phyloP scores from a whole-genome alignment of 2,888 invertebrate species.

The Athetis lepigone region DNA sequence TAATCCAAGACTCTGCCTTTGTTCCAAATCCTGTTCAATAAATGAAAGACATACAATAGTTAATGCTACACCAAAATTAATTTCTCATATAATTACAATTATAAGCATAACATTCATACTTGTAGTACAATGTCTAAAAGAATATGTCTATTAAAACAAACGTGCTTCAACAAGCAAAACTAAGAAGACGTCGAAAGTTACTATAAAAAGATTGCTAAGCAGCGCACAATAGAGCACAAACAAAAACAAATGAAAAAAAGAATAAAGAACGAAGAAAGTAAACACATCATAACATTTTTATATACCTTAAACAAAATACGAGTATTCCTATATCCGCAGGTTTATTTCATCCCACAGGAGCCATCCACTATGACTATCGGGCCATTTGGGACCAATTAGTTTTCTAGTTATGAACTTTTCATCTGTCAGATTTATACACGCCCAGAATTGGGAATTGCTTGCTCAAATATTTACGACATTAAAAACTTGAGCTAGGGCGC shows the following conservation, averaged over 20 bases:
- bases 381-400: slow-evolving; percentile 81
- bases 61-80: no score
- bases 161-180: slow-evolving; percentile 20
- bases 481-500: slow-evolving; percentile 46
- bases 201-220: slow-evolving; percentile 4
- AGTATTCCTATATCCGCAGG: slow-evolving; percentile 56
- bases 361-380: slow-evolving; percentile 77
- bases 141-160: no score
- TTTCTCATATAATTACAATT: no score
- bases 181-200: no score
- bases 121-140: no score
- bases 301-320: slow-evolving; percentile 52
- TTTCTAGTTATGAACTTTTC: slow-evolving; percentile 83
- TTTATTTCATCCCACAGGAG: slow-evolving; percentile 69
- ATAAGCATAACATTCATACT: no score
- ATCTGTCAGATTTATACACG: slow-evolving; percentile 74
- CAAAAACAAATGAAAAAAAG: slow-evolving; percentile 17
- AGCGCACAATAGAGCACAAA: neutral
- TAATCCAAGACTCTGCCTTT: neutral
- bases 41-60: no score
- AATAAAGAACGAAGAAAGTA: slow-evolving; percentile 23
- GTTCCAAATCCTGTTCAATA: neutral
- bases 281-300: slow-evolving; percentile 30
- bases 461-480: slow-evolving; percentile 64
- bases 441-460: slow-evolving; percentile 66